Evolutionary conservation across 92 coral and sea anemone species (phyloP).

Genomic region (Paramuricea clavata): DNA sequence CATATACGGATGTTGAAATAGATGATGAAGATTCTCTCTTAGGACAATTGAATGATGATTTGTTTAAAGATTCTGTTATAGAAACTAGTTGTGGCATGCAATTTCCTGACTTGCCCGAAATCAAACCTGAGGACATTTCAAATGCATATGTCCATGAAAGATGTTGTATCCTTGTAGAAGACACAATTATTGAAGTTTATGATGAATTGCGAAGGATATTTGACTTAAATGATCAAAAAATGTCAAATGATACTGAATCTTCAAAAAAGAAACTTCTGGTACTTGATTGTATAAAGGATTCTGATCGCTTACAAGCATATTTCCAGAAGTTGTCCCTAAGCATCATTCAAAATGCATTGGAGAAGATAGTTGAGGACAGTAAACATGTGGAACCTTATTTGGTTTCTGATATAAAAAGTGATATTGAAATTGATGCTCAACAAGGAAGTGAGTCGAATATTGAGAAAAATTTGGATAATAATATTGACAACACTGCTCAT

Average conservation of each 20-base stretch:
- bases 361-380: background rate
- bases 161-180: slow-evolving; percentile 17
- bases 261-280: slow-evolving; percentile 5
- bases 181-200: background rate
- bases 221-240: background rate
- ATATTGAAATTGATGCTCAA: background rate
- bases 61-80: background rate
- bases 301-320: background rate
- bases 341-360: slow-evolving; percentile 16
- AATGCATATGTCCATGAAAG: background rate
- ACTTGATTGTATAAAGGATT: slow-evolving; percentile 3
- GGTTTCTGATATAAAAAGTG: background rate
- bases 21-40: slow-evolving; percentile 6
- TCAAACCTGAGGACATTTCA: background rate
- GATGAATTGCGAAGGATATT: slow-evolving; percentile 5
- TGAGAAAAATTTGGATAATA: background rate
- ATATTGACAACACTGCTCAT: background rate
- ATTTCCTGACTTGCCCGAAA: background rate
- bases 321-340: slow-evolving; percentile 11
- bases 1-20: background rate
- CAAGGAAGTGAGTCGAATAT: slow-evolving; percentile 9
- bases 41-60: background rate
- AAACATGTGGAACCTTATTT: background rate
- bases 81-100: background rate
- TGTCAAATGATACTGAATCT: slow-evolving; percentile 3